Conservation (phyloP, 1,140 invertebrate species). For the Drosophila bipectinata region DNA sequence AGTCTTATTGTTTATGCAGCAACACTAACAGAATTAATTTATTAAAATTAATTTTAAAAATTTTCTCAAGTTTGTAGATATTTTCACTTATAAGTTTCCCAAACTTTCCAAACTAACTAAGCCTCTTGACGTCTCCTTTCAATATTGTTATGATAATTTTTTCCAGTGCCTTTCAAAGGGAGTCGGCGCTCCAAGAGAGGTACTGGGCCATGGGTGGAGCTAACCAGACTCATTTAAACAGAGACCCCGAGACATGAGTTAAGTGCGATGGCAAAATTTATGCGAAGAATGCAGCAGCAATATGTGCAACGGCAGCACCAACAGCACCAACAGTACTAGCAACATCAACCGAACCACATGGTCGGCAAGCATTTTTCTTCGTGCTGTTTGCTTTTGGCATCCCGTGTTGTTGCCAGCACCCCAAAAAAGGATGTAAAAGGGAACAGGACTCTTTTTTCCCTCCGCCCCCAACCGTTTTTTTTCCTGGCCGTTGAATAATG, state of each 20-base stretch:
- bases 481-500: conserved; percentile 50
- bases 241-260: conserved; percentile 71
- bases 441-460: conserved; percentile 31
- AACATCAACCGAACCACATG: conserved; percentile 46
- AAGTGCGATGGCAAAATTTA: conserved; percentile 80
- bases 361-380: conserved; percentile 47
- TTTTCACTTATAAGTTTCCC: not conserved
- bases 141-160: not conserved
- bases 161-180: not conserved
- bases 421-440: conserved; percentile 58
- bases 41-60: not conserved
- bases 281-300: conserved; percentile 79
- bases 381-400: conserved; percentile 45
- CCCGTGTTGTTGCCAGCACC: conserved; percentile 26
- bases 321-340: conserved; percentile 25
- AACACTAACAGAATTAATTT: not conserved
- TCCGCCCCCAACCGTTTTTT: conserved; percentile 21
- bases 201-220: conserved; percentile 7
- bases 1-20: conserved; percentile 60
- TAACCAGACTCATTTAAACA: conserved; percentile 74
- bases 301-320: conserved; percentile 63
- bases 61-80: not conserved
- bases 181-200: not conserved
- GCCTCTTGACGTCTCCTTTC: too few relatives aligned
- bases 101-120: not conserved